Percentiles rank a stretch among this genome's conserved stretches.
phyloP scores from a whole-genome alignment of 2,113 vertebrate genomes.

The Eulemur rufifrons region DNA sequence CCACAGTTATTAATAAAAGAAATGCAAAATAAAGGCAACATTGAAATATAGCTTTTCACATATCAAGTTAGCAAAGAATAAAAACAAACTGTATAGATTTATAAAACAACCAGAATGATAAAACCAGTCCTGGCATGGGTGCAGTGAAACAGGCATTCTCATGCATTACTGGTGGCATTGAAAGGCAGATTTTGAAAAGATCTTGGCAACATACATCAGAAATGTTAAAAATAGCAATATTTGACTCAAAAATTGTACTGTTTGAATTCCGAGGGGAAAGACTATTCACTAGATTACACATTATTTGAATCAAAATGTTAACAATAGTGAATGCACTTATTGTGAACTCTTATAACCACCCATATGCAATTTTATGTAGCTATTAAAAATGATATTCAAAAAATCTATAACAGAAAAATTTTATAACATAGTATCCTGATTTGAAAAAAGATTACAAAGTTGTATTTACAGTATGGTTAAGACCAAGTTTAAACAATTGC shows the following conservation, averaged over 20 bases:
- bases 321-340: neutral
- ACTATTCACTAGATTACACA: neutral
- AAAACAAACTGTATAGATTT: neutral
- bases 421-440: neutral
- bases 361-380: neutral
- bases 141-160: neutral
- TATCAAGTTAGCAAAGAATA: neutral
- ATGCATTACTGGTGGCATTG: neutral
- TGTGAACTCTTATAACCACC: neutral
- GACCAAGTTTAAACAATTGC: neutral
- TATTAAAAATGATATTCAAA: neutral
- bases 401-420: neutral
- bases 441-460: neutral
- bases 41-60: neutral
- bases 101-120: neutral
- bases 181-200: neutral
- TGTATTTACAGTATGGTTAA: neutral
- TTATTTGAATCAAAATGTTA: neutral
- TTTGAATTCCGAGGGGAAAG: neutral
- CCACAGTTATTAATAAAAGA: neutral
- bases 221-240: neutral
- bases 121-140: neutral
- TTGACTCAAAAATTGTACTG: neutral
- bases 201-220: neutral
- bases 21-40: neutral